Evolutionary conservation across 2,888 invertebrate genomes (phyloP).

Genomic region (Limnephilus rhombicus): DNA sequence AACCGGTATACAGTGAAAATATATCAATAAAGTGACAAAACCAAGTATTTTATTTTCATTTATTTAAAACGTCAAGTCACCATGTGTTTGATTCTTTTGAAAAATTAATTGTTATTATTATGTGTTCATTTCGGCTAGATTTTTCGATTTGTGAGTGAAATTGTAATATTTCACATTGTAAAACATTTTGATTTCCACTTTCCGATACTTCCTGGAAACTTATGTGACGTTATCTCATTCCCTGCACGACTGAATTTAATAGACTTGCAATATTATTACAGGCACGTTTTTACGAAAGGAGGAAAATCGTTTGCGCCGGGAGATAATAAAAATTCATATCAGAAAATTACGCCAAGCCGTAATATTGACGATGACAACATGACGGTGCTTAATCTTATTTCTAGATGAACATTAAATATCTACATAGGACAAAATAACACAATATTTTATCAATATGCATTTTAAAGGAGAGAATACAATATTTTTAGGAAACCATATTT

Average conservation of each 20-base stretch:
- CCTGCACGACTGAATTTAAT: conserved; percentile 29
- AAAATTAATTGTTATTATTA: too few species aligned
- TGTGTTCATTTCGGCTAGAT: background rate
- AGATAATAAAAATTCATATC: conserved; percentile 35
- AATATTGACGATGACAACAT: conserved; percentile 3
- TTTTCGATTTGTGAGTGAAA: background rate
- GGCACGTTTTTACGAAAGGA: background rate
- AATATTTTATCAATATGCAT: background rate
- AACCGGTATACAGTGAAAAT: too few species aligned
- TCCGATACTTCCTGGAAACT: background rate
- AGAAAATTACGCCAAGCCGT: conserved; percentile 38
- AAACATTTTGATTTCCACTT: background rate
- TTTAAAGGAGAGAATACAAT: background rate
- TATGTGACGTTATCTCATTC: background rate
- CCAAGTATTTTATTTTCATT: too few species aligned
- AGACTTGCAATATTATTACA: conserved; percentile 23
- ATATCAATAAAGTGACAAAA: too few species aligned
- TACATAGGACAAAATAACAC: background rate
- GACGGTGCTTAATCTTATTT: conserved; percentile 11
- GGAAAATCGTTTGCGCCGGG: background rate
- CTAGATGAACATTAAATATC: background rate
- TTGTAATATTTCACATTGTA: background rate
- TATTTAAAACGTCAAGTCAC: too few species aligned
- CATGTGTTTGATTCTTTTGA: too few species aligned
- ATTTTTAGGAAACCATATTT: background rate